Evolutionary conservation across 92 coral and sea anemone species (phyloP).

Genomic region (Desmophyllum pertusum): DNA sequence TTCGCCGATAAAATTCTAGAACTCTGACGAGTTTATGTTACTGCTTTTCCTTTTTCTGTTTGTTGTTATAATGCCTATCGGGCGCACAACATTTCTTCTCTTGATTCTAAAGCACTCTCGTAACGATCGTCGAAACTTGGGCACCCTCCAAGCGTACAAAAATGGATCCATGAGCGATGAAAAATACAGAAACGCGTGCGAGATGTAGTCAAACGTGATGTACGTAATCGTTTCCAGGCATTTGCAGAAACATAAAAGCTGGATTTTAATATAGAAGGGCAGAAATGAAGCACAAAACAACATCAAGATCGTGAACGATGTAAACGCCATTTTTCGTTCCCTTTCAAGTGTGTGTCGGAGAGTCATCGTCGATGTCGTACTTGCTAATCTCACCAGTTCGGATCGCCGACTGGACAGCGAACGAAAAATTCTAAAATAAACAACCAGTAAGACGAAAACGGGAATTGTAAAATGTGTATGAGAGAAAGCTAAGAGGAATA

Average conservation of each 20-base stretch:
- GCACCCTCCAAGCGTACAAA: conserved; percentile 27
- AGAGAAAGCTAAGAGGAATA: not conserved
- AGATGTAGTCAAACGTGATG: not conserved
- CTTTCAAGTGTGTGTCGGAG: conserved; percentile 12
- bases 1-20: no score
- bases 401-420: conserved; percentile 2
- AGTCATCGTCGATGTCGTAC: not conserved
- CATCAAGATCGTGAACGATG: not conserved
- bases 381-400: not conserved
- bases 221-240: not conserved
- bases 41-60: no score
- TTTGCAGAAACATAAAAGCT: conserved; percentile 19
- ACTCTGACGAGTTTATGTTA: no score
- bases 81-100: not conserved
- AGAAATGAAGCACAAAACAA: conserved; percentile 2
- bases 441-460: not conserved
- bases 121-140: conserved; percentile 20
- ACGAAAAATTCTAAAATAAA: conserved; percentile 16
- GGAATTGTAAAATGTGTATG: conserved; percentile 22
- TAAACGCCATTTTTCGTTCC: conserved; percentile 11
- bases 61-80: not conserved
- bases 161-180: conserved; percentile 9
- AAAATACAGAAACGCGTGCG: not conserved
- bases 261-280: not conserved
- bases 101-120: not conserved